Percentiles rank a stretch among this genome's conserved stretches.
phyloP scores from a whole-genome alignment of 2,113 vertebrate genomes.

The Xiphophorus hellerii region DNA sequence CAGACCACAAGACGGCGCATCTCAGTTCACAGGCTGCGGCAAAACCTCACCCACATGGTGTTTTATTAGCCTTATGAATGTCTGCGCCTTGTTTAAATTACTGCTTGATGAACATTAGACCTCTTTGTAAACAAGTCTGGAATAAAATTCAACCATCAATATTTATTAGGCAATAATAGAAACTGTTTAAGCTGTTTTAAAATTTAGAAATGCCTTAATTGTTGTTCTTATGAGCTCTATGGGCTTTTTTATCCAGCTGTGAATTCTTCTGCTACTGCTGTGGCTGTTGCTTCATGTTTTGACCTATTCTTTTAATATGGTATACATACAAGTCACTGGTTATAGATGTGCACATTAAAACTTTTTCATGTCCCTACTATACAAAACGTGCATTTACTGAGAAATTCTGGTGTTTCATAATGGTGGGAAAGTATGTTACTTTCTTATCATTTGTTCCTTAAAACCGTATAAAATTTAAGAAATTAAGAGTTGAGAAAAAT shows the following conservation, averaged over 20 bases:
- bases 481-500: background rate
- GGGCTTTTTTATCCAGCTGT: background rate
- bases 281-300: no score
- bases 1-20: background rate
- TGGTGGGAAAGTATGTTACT: no score
- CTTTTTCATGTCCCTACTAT: constrained; percentile 18
- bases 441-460: background rate
- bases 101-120: background rate
- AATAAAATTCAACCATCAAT: background rate
- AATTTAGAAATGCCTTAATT: background rate
- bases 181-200: background rate
- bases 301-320: background rate
- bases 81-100: background rate
- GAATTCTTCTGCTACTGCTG: background rate
- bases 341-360: background rate
- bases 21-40: background rate
- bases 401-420: background rate
- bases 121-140: background rate
- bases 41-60: background rate
- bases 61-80: background rate
- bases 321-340: background rate
- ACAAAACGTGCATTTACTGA: constrained; percentile 22
- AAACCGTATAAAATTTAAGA: background rate
- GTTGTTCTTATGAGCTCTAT: background rate
- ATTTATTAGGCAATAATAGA: background rate